phyloP scores from a whole-genome alignment of 2,113 vertebrate species.

The Psilopsiagon aymara region DNA sequence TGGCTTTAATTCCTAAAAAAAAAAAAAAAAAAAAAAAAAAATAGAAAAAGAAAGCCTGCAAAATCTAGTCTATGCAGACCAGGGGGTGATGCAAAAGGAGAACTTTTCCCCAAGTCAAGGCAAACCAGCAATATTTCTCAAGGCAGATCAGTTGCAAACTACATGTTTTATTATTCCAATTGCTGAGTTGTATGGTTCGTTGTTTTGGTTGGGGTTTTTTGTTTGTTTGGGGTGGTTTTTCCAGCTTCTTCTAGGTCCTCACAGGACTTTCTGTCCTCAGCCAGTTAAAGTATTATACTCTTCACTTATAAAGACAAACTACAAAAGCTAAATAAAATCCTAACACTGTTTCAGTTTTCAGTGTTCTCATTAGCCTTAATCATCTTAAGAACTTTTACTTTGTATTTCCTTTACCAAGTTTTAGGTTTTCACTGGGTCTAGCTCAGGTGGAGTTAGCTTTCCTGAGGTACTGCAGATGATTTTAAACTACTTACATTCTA shows the following conservation, averaged over 20 bases:
- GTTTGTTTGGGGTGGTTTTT: neutral
- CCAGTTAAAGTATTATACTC: neutral
- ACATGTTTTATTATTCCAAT: neutral
- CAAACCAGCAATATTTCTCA: neutral
- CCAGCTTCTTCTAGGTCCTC: neutral
- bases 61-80: fast-evolving
- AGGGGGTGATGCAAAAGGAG: fast-evolving
- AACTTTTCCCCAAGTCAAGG: neutral
- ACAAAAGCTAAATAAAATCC: neutral
- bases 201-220: neutral
- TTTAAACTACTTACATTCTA: neutral
- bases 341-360: neutral
- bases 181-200: neutral
- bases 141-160: neutral
- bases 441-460: too few species aligned
- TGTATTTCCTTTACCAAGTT: too few species aligned
- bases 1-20: neutral
- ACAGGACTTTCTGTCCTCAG: neutral
- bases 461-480: neutral
- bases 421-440: neutral
- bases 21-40: neutral
- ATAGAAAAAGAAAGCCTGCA: neutral
- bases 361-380: neutral
- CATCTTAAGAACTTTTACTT: neutral
- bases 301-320: neutral